A percentile compares a stretch with the other conserved stretches of the same genome.
Conservation (phyloP, 2,113 vertebrate species). For the Ivindomyrus marchei region DNA sequence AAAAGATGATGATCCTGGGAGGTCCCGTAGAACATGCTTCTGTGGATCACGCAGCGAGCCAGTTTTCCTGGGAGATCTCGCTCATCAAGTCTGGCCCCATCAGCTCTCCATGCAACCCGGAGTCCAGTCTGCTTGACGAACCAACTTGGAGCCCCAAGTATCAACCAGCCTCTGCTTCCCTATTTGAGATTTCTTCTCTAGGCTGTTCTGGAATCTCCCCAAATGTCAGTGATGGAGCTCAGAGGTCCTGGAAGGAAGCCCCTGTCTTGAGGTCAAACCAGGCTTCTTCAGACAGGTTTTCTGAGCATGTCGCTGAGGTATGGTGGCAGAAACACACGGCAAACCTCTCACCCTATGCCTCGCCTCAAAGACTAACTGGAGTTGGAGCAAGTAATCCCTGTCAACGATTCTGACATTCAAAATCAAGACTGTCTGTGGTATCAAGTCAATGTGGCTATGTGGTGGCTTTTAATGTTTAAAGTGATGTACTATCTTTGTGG, state of each 20-base stretch:
- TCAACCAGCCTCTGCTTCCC: slow-evolving; percentile 19
- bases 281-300: not conserved
- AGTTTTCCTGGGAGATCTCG: slow-evolving; percentile 58
- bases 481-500: not conserved
- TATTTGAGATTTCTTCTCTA: slow-evolving; percentile 37
- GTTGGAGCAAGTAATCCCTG: not conserved
- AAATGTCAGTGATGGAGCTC: slow-evolving; percentile 19
- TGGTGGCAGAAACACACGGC: slow-evolving; percentile 17
- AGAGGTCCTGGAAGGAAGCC: slow-evolving; percentile 26
- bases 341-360: not conserved
- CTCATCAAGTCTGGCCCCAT: slow-evolving; percentile 42
- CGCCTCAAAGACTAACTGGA: not conserved
- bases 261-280: not conserved
- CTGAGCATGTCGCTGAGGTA: slow-evolving; percentile 2
- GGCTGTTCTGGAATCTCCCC: slow-evolving; percentile 25
- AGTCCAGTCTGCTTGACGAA: slow-evolving; percentile 41
- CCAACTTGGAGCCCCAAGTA: slow-evolving; percentile 46
- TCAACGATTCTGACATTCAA: not conserved
- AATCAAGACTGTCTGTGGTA: not conserved
- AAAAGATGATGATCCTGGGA: slow-evolving; percentile 27
- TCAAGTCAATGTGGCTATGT: not conserved
- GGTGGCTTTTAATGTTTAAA: not conserved
- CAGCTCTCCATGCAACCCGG: slow-evolving; percentile 41
- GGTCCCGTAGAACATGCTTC: slow-evolving; percentile 39
- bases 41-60: slow-evolving; percentile 32